A percentile compares a stretch with the other conserved stretches of the same genome.
Evolutionary conservation across 2,888 invertebrate species (phyloP).

Genomic region (Ennomos fuscantarius): DNA sequence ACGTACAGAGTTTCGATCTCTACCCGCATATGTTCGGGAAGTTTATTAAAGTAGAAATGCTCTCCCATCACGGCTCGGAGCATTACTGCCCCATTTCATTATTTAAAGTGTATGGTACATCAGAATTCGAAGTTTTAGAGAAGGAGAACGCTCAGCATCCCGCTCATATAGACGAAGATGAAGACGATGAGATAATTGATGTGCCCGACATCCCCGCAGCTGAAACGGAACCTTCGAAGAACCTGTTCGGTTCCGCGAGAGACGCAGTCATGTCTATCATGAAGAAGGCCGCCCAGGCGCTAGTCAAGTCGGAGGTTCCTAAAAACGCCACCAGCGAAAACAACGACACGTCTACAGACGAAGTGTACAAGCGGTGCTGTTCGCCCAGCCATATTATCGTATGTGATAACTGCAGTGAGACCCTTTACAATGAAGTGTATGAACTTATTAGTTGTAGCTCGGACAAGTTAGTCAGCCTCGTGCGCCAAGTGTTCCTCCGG

Average conservation of each 20-base stretch:
- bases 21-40: conserved; percentile 94
- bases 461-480: conserved; percentile 85
- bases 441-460: conserved; percentile 90
- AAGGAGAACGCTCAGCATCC: conserved; percentile 90
- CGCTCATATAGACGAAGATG: conserved; percentile 87
- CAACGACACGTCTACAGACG: conserved; percentile 73
- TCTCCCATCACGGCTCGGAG: conserved; percentile 97
- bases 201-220: conserved; percentile 76
- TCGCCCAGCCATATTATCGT: conserved; percentile 90
- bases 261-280: conserved; percentile 97
- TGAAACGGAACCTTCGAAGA: conserved; percentile 85
- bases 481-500: conserved; percentile 86
- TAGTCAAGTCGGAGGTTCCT: conserved; percentile 89
- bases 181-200: conserved; percentile 88
- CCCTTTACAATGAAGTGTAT: conserved; percentile 89
- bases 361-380: conserved; percentile 85
- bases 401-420: conserved; percentile 90
- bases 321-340: conserved; percentile 84
- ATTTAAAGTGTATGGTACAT: conserved; percentile 96
- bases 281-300: conserved; percentile 94
- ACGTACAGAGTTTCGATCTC: conserved; percentile 93
- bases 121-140: conserved; percentile 95
- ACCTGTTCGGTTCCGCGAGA: conserved; percentile 93
- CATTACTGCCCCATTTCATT: conserved; percentile 99
- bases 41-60: conserved; percentile 95